Evolutionary conservation across 1,140 invertebrate genomes (phyloP).

Genomic region (Drosophila burlai): DNA sequence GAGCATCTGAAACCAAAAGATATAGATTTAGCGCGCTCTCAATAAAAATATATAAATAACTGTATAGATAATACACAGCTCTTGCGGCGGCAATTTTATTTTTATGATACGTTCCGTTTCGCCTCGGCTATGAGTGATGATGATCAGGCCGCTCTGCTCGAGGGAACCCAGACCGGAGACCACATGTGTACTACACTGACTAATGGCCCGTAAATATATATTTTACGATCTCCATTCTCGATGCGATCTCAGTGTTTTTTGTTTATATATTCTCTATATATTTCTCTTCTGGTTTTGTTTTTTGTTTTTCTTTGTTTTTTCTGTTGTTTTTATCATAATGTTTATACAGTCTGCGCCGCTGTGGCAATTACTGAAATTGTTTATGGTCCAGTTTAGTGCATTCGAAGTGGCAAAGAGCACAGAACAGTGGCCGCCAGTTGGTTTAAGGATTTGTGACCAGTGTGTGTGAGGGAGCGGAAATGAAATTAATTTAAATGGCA

Average conservation of each 20-base stretch:
- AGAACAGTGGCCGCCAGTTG: conserved; percentile 2
- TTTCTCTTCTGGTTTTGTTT: background rate
- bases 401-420: conserved; percentile 21
- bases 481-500: conserved; percentile 20
- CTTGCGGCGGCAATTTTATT: conserved; percentile 25
- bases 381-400: conserved; percentile 32
- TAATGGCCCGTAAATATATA: conserved; percentile 34
- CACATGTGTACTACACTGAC: conserved; percentile 18
- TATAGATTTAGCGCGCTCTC: conserved; percentile 39
- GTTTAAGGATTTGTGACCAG: background rate
- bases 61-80: conserved; percentile 17
- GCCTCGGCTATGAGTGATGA: conserved; percentile 10
- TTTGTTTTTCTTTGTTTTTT: background rate
- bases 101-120: conserved; percentile 17
- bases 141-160: background rate
- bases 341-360: conserved; percentile 27
- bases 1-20: conserved; percentile 3
- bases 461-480: background rate
- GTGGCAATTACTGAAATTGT: conserved; percentile 29
- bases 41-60: conserved; percentile 56
- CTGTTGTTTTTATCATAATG: conserved; percentile 4
- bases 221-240: conserved; percentile 22
- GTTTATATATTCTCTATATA: conserved; percentile 32
- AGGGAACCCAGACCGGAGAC: background rate
- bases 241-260: conserved; percentile 13